Percentiles rank a stretch among this genome's conserved stretches.
phyloP scores from a whole-genome alignment of 30 jellyfish, hydroid and myxozoan species.

The Aurelia sp. region DNA sequence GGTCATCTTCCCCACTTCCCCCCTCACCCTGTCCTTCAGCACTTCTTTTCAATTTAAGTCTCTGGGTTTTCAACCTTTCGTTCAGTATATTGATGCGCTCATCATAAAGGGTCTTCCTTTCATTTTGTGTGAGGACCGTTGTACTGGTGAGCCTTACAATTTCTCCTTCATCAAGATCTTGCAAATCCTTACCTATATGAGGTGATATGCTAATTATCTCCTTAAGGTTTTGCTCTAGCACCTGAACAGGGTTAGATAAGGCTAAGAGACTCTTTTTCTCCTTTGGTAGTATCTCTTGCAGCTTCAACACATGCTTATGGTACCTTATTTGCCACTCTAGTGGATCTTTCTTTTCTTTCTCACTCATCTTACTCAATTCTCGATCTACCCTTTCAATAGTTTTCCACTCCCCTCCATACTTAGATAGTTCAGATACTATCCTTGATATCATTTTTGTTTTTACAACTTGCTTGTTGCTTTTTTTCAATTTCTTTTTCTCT shows the following conservation, averaged over 20 bases:
- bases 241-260: neutral
- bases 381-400: neutral
- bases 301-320: neutral
- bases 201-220: neutral
- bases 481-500: slow-evolving; percentile 1
- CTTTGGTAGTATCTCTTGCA: neutral
- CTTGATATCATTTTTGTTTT: neutral
- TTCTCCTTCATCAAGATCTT: neutral
- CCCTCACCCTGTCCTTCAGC: slow-evolving; percentile 5
- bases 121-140: neutral
- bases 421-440: slow-evolving; percentile 4
- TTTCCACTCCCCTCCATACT: slow-evolving; percentile 25
- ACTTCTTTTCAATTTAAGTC: neutral
- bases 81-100: neutral
- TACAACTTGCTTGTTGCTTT: slow-evolving; percentile 12
- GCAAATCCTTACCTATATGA: neutral
- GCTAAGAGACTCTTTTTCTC: neutral
- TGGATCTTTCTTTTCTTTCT: neutral
- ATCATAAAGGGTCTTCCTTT: neutral
- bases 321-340: slow-evolving; percentile 7
- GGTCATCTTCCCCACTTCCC: neutral
- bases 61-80: neutral
- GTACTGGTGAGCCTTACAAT: neutral
- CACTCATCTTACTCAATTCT: neutral
- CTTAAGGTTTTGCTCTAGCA: neutral